Evolutionary conservation across 2,888 invertebrate genomes (phyloP), one percentile per base, ranked within the genome.

Genomic region (Thymelicus acteon): DNA sequence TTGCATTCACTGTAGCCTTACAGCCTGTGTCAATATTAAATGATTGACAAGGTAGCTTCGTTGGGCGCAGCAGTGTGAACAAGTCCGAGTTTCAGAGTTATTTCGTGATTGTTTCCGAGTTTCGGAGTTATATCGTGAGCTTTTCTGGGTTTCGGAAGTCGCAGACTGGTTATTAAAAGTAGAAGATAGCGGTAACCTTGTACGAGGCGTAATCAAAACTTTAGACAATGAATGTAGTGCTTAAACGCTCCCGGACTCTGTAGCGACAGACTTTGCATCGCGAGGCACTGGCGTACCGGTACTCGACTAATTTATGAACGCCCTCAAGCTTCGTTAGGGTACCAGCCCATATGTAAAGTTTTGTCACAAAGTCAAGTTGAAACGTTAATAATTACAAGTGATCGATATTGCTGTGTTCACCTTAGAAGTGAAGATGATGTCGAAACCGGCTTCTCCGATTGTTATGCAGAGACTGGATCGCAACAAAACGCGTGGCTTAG

Each of bases 361-460:
- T 49, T 13, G 49, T 63, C 62, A 63, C 62, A 49, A 63, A 62
- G 58, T 62, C 62, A 62, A 19, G 19, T 15, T 24, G 47, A 60
- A 47, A 19, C 44, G 7, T 47, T 24, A 48, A 47, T 24, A n/a
- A 7, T 39, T 39, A 24, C 40, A 13, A 8, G 10, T 10, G 13
- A n/a, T 7, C 24, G 48, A 62, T 52, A 19, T 52, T 12, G 58
- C 76, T 82, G 87, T 90, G 88, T 76, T 78, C 78, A 85, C 77
- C 87, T 90, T 90, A 88, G 85, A 80, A 82, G 81, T 85, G 88
- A 90, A 90, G 88, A 86, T 78, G 80, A 77, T 75, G 85, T 77
- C 79, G 85, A 90, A 31, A 31, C 31, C 31, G 31, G 90, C 44
- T 44, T 10, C 10, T 44, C 12, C 12, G 44, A 44, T 44, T 10